Evolutionary conservation across 1,140 invertebrate genomes (phyloP).

Genomic region (Pomacea maculata): DNA sequence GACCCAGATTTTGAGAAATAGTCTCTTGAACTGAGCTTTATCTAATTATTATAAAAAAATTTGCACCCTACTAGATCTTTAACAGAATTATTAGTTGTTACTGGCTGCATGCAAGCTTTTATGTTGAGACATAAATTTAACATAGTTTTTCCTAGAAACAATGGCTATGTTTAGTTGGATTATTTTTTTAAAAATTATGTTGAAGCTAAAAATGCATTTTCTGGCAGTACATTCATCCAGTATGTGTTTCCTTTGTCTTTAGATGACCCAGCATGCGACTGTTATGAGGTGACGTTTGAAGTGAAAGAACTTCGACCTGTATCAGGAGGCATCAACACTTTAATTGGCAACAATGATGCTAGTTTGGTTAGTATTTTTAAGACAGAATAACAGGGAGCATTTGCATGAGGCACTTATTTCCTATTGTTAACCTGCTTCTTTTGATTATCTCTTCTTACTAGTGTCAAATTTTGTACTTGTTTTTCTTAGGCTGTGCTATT

Average conservation of each 20-base stretch:
- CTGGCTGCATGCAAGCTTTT: no score
- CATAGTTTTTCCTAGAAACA: no score
- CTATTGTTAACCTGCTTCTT: not conserved
- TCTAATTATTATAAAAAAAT: no score
- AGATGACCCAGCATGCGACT: constrained; percentile 69
- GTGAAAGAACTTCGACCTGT: constrained; percentile 80
- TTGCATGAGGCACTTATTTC: not conserved
- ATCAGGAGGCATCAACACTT: constrained; percentile 82
- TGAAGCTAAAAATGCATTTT: no score
- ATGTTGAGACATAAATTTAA: no score
- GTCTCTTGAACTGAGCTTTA: no score
- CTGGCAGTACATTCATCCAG: no score
- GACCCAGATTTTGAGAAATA: no score
- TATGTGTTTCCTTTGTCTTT: constrained; percentile 7
- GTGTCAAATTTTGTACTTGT: not conserved
- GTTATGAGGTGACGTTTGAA: constrained; percentile 85
- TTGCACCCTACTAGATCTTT: no score
- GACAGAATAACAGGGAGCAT: not conserved
- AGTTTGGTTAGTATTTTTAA: constrained; percentile 68
- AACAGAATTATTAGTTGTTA: no score
- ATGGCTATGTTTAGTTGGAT: no score
- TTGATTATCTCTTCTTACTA: not conserved
- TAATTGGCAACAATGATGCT: constrained; percentile 87
- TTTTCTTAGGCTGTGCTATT: not conserved
- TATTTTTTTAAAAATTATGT: no score